A percentile compares a stretch with the other conserved stretches of the same genome.
Evolutionary conservation across 2,888 invertebrate species (phyloP).

Genomic region (Aphodius sticticus): DNA sequence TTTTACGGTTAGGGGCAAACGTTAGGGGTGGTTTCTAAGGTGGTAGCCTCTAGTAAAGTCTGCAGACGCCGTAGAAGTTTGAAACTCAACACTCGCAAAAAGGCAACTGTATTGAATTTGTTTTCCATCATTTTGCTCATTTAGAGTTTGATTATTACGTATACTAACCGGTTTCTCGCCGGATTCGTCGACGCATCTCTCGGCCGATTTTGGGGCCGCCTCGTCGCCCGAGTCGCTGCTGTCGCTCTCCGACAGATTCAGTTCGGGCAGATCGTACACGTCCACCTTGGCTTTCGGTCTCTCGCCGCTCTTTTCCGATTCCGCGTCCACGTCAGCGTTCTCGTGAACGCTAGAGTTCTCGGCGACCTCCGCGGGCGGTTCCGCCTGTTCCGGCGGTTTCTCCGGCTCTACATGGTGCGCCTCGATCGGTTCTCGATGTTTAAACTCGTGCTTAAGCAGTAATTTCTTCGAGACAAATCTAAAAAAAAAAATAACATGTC

Average conservation of each 20-base stretch:
- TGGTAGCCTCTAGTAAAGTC: no score
- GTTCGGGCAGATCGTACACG: constrained; percentile 76
- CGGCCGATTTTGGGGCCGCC: constrained; percentile 28
- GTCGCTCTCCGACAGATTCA: constrained; percentile 87
- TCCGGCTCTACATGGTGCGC: constrained; percentile 41
- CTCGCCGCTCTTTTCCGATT: constrained; percentile 33
- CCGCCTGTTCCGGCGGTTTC: constrained; percentile 54
- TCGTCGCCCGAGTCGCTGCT: constrained; percentile 72
- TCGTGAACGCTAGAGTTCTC: constrained; percentile 22
- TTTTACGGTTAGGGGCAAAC: no score
- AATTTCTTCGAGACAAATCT: constrained; percentile 85
- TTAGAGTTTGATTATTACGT: background rate
- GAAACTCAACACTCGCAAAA: no score
- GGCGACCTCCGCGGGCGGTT: constrained; percentile 28
- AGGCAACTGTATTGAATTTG: background rate
- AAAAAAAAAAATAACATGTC: background rate
- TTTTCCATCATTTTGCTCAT: constrained; percentile 13
- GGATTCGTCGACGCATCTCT: background rate
- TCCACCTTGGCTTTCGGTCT: constrained; percentile 65
- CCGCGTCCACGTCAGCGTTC: constrained; percentile 54
- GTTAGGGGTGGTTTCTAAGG: no score
- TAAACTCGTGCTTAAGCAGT: constrained; percentile 73
- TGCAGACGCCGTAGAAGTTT: no score
- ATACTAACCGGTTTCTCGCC: constrained; percentile 16
- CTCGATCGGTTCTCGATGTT: constrained; percentile 64